Base-by-base conservation (phyloP, 2,113 vertebrate species). In the Cavia aperea region DNA sequence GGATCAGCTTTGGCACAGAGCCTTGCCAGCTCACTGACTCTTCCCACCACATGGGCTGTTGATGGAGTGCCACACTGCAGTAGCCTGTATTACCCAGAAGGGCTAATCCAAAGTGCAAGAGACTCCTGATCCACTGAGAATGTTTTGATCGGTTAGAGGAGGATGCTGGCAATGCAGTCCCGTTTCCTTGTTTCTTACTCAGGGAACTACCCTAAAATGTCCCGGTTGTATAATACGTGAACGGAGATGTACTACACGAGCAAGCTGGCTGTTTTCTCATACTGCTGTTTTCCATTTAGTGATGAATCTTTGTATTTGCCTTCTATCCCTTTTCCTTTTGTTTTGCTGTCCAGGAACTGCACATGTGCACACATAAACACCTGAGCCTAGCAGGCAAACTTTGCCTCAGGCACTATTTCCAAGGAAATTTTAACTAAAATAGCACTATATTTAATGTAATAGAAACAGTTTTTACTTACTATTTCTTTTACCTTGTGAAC, bases 401-500 rank as follows among this genome's bases (percentile, higher is more conserved):
- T 86, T 89, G 66, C 15, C 39, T 60, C 56, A 24, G 18, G 60
- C 19, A 86, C 7, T 24, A 36, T 86, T 91, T 94, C 79, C 56
- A 70, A 78, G 78, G 54, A 88, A 73, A 83, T 70, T 68, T 83
- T 65, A 63, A 60, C 51, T 62, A 36, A 62, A 79, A 43, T 13
- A 68, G 7, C 58, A n/a, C 78, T 88, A 54, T 24, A 78, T 66
- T 26, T 89, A 79, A 54, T 43, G 36, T 91, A 68, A 65, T 63
- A 51, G 54, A 77, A 91, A 75, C 70, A 86, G 83, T 88, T 92
- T 92, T 63, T 24, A 68, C 33, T 79, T 90, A 21, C 18, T 88
- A 7, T 58, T 91, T 49, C 24, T 90, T 88, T 86, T 56, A 72
- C 56, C 15, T 39, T 56, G 23, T 66, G 49, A 66, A 56, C 65